Conservation (phyloP, 2,797 vertebrate genomes). For the Choloepus didactylus region DNA sequence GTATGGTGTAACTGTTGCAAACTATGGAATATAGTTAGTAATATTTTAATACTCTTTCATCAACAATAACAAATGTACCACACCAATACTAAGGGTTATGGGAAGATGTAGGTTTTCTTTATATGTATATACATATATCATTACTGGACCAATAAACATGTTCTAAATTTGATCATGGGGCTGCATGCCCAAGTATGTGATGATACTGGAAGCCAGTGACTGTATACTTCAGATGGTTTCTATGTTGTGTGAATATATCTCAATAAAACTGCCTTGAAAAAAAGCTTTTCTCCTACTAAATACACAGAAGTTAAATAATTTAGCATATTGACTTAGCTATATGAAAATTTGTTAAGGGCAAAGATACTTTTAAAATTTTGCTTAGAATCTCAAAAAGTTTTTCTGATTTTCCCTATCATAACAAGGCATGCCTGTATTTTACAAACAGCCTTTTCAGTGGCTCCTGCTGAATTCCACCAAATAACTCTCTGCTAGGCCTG, state of each 20-base stretch:
- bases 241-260: too few species aligned
- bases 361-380: not conserved
- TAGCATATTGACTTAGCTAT: not conserved
- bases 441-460: not conserved
- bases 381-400: not conserved
- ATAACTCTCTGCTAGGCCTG: not conserved
- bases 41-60: too few species aligned
- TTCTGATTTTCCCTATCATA: not conserved
- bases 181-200: too few species aligned
- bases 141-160: too few species aligned
- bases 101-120: too few species aligned
- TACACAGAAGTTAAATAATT: conserved; percentile 42
- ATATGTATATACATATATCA: too few species aligned
- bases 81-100: too few species aligned
- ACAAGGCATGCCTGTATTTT: conserved; percentile 12
- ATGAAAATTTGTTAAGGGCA: conserved; percentile 37
- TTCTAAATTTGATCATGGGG: too few species aligned
- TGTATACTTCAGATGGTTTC: too few species aligned
- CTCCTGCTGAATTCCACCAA: not conserved
- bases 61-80: too few species aligned
- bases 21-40: not conserved
- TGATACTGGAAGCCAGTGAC: too few species aligned
- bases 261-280: too few species aligned
- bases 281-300: not conserved
- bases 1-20: not conserved